Base-by-base conservation (phyloP, 1,140 invertebrate genomes). In the Oryzaephilus surinamensis region DNA sequence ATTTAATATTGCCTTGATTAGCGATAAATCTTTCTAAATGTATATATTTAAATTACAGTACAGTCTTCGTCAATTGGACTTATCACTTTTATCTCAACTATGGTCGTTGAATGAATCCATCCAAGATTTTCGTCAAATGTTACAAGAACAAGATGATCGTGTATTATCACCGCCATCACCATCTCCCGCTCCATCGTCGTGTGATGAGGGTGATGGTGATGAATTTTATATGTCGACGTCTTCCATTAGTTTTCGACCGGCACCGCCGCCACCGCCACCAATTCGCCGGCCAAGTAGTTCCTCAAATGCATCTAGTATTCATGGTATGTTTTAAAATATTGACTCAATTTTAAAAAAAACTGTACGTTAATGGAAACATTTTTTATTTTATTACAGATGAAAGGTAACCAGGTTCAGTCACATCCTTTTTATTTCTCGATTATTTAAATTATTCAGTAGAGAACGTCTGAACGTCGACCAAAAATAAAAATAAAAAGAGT, bases 71-170 rank as follows among this genome's bases (percentile, higher is more conserved):
- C 85, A 91, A 55, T 53, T 90, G 57, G 87, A 91, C 58, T 66
- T 91, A 17, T 86, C 84, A 1, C 62, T 91, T 15, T 66, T 92
- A 2, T 88, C 84, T 2, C 86, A 91, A 61, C 65, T 92, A 37
- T 89, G 85, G 85, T 80, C 84, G 0, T 63, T 92, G 4, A 88
- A 88, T 57, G 85, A 91, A 60, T 81, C 84, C 1, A 88, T 91
- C 57, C 84, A 88, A 51, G 84, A 88, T 38, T 90, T 88, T 63
- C 75, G 86, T 10, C 72, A 75, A 32, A 69, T 83, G 12, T 58
- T 83, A 19, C 77, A 81, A 51, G 78, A 80, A 20, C 75, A 79
- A 44, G 74, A 75, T 11, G 75, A 77, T 8, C 63, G 64, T 15
- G 61, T 69, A 4, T 61, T 73, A 6, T 73, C 73, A 16, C 70